Evolutionary conservation across 2,113 vertebrate species (phyloP), one percentile per base, ranked within the genome.

Genomic region (Nothoprocta pentlandii): DNA sequence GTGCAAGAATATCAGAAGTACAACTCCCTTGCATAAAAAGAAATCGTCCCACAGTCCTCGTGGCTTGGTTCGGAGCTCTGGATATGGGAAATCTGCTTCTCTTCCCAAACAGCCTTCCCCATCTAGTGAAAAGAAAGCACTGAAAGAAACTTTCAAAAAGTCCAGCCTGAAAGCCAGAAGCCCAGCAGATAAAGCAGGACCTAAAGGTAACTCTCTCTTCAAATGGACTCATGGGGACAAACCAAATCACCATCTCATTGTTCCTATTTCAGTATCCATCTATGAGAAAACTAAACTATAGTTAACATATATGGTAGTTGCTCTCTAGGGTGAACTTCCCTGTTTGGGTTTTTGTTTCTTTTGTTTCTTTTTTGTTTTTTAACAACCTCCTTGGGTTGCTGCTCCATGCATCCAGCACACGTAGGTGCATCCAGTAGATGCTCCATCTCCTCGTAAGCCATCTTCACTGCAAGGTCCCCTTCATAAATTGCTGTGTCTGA

Each of bases 51-150:
- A 63, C 79, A 75, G 94, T 85, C 46, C 91, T 53, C 96, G 96
- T 76, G 92, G 95, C 11, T 78, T 95, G 59, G 97, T 97, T 87
- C 97, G 96, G 92, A 97, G 97, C 94, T 98, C 98, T 92, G 98
- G 98, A 39, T 98, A 98, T 87, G 98, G 98, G 42, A 98, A 97
- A 94, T 34, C 94, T 17, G 92, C 36, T 93, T 95, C 96, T 26
- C 76, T 88, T 28, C 87, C 96, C 39, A 98, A 98, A 75, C 89
- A 96, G 11, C 67, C 94, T 71, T 94, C 93, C 85, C 62, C 92
- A 87, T 47, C 85, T 90, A 64, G 28, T 94, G 98, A 98, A 87
- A 98, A 96, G 88, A 97, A 97, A 94, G 49, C 90, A 56, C 85
- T 88, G 69, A 98, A 97, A 80, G 97, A 98, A 66, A 41, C 70